A percentile compares a stretch with the other conserved stretches of the same genome.
Conservation (phyloP, 2,888 invertebrate species). For the Dasysyrphus albostriatus region DNA sequence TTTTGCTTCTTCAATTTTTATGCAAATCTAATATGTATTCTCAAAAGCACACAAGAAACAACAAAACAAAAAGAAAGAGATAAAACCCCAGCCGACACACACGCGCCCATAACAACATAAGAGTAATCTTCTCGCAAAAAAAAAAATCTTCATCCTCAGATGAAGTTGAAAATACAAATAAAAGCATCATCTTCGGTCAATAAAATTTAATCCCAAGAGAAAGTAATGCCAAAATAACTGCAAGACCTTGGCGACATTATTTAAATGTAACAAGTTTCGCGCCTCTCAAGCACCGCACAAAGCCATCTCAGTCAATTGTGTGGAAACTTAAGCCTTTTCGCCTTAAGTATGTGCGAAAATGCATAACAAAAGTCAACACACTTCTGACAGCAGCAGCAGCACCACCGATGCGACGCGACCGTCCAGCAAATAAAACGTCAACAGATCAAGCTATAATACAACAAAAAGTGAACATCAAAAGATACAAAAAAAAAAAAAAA, state of each 20-base stretch:
- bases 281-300: conserved; percentile 8
- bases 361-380: conserved; percentile 69
- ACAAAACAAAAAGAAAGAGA: neutral
- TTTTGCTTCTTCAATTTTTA: conserved; percentile 57
- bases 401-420: neutral
- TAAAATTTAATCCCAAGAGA: conserved; percentile 41
- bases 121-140: neutral
- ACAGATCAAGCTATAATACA: conserved; percentile 16
- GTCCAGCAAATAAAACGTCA: conserved; percentile 1
- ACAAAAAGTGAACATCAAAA: neutral
- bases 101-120: conserved; percentile 40
- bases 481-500: neutral
- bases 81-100: conserved; percentile 35
- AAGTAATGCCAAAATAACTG: conserved; percentile 38
- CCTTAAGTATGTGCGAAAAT: conserved; percentile 70
- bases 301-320: conserved; percentile 33
- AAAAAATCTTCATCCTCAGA: conserved; percentile 6
- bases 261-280: conserved; percentile 43
- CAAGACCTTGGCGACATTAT: neutral
- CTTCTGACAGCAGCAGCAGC: conserved; percentile 46
- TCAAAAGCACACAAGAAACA: conserved; percentile 21
- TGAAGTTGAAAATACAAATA: conserved; percentile 6
- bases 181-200: conserved; percentile 53
- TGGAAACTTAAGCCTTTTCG: conserved; percentile 46
- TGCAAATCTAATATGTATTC: conserved; percentile 56